phyloP scores from a whole-genome alignment of 2,113 vertebrate genomes.

The Chaetorhynchus papuensis region DNA sequence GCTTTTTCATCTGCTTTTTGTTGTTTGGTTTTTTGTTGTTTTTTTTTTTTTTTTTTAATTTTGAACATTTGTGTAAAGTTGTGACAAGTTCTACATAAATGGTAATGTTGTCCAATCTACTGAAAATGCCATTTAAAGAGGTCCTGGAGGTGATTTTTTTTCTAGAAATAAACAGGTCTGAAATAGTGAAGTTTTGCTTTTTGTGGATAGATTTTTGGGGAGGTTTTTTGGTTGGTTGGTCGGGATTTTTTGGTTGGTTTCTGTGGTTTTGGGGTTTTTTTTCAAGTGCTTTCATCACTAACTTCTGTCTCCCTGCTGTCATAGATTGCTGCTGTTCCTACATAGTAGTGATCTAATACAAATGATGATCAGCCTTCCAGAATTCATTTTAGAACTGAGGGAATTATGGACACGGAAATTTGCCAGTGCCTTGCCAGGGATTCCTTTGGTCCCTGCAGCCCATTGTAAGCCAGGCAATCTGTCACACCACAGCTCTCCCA shows the following conservation, averaged over 20 bases:
- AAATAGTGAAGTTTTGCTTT: background rate
- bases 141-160: background rate
- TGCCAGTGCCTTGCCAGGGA: background rate
- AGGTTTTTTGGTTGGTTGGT: background rate
- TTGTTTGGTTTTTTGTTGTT: background rate
- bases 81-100: background rate
- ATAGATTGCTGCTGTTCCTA: background rate
- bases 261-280: fast-evolving
- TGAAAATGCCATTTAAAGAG: background rate
- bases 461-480: background rate
- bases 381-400: background rate
- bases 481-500: background rate
- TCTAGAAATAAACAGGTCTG: background rate
- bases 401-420: background rate
- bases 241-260: background rate
- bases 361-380: background rate
- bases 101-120: background rate
- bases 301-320: background rate
- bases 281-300: background rate
- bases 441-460: background rate
- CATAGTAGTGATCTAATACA: background rate
- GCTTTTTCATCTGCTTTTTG: background rate
- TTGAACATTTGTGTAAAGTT: background rate
- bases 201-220: background rate
- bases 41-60: background rate